Base-by-base conservation (phyloP, 2,888 invertebrate species). In the Rhamnusium bicolor region DNA sequence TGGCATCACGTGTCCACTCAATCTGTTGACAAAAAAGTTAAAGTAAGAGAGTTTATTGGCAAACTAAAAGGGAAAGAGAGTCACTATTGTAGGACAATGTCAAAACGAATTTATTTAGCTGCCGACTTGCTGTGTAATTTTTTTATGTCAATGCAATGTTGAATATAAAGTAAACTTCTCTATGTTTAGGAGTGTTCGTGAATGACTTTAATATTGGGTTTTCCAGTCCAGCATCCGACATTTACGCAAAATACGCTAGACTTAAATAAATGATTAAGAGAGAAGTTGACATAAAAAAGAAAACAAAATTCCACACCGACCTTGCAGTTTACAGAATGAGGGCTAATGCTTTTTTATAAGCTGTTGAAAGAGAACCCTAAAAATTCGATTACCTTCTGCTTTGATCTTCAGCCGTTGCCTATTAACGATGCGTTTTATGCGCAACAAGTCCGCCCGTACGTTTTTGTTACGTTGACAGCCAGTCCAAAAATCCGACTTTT, bases 391-490 rank as follows among this genome's bases (percentile, higher is more conserved):
- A 24, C 24, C 6, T 24, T 24, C 6, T 24, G 24, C 24, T 24
- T 6, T 24, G 24, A 54, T 8, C 63, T 76, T 10, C 74, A 76
- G 21, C 76, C 76, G 0, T 47, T 74, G 14, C 76, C 76, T n/a
- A 77, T 77, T 40, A 61, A 66, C 21, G 78, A 78, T 19, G 73
- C 74, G 29, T 76, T 76, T 65, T 79, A 78, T 54, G 68, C 71
- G n/a, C n/a, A n/a, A 8, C 79, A 77, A 65, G 51, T 79, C 12
- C 51, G 71, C 21, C 65, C 60, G 40, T 78, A 76, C 60, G 19
- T 19, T 70, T 77, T 62, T 69, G 72, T 46, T 67, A 69, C 62
- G 74, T 79, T 29, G 74, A 63, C 62, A 8, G 29, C 6, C 5
- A 74, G n/a, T 63, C 69, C 18, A 69, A 14, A 61, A 70, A 24